These are phyloP conservation scores for Synanthedon tipuliformis DNA, from an alignment of 2,888 invertebrate species.

Conservation along the genomic window DNA sequence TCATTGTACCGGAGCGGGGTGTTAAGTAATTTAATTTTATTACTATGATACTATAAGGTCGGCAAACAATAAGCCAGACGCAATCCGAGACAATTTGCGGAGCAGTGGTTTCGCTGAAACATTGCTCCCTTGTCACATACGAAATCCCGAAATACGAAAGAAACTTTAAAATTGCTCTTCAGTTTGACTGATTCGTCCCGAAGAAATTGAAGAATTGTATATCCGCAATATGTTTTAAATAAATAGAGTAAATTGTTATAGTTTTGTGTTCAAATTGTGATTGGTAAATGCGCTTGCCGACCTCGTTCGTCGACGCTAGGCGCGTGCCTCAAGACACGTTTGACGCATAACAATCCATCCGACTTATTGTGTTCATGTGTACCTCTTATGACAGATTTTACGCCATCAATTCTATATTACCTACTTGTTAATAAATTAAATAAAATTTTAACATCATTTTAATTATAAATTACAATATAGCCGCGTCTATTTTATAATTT, in stretches of 20 bases:
- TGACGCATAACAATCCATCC: slow-evolving; percentile 44
- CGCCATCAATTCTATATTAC: background rate
- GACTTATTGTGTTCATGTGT: slow-evolving; percentile 6
- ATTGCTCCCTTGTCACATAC: background rate
- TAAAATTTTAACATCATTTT: too few species aligned
- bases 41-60: slow-evolving; percentile 20
- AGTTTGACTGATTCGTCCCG: too few species aligned
- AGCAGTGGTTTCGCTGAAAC: background rate
- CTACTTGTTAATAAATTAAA: too few species aligned
- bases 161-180: too few species aligned
- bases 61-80: slow-evolving; percentile 22
- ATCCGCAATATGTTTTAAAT: too few species aligned
- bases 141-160: too few species aligned
- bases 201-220: too few species aligned
- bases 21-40: slow-evolving; percentile 23
- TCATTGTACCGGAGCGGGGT: slow-evolving; percentile 13
- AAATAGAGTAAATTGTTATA: too few species aligned
- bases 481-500: too few species aligned
- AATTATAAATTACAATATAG: too few species aligned
- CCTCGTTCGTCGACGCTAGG: slow-evolving; percentile 31
- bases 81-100: slow-evolving; percentile 15
- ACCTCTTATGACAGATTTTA: slow-evolving; percentile 7
- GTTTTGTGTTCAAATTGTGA: background rate
- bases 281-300: slow-evolving; percentile 19
- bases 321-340: slow-evolving; percentile 44